Evolutionary conservation across 1,140 invertebrate genomes (phyloP), one percentile per base, ranked within the genome.

Genomic region (Lanistes nyassanus): DNA sequence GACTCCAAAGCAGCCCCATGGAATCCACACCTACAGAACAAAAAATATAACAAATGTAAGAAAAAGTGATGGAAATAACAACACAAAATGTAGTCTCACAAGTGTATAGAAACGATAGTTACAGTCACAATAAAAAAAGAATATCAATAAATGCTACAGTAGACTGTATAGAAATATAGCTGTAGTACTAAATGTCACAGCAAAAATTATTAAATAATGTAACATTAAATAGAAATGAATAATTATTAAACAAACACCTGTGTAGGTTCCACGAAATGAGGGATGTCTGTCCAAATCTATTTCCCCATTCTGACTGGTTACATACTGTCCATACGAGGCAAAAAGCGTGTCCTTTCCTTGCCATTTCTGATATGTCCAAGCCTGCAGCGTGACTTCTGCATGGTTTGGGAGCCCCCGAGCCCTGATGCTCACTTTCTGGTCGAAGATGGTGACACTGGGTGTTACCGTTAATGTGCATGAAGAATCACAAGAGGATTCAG

Each of bases 261-360:
- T 76, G 47, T 81, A 81, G 26, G 77, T 81, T 58, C 80, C 80
- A 21, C 26, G 23, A 6, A 71, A 6, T 19, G 69, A 76, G 11
- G 36, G 2, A 9, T 77, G 53, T 39, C 66, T 74, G 26, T 53
- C 42, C 34, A 81, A 21, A 42, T 74, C 64, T 19, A 81, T 66
- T 68, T 66, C 4, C 58, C 80, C 80, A 29, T 65, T 21, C 2
- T 39, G 23, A 58, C 67, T 51, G 6, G 80, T 70, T 19, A 26
- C 67, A 29, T 75, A 79, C 36, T 74, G 78, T 19, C 75, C 77
- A 65, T 55, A 62, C 1, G 80, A 77, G 19, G 60, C 65, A 64
- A 81, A 81, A n/a, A 66, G 53, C n/a, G 34, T 29, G 3, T 34
- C 19, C 21, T 58, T 11, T 23, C 56, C 16, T 0, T 34, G 55